Evolutionary conservation across 2,797 vertebrate genomes (phyloP).

Genomic region (Oreochromis mossambicus): DNA sequence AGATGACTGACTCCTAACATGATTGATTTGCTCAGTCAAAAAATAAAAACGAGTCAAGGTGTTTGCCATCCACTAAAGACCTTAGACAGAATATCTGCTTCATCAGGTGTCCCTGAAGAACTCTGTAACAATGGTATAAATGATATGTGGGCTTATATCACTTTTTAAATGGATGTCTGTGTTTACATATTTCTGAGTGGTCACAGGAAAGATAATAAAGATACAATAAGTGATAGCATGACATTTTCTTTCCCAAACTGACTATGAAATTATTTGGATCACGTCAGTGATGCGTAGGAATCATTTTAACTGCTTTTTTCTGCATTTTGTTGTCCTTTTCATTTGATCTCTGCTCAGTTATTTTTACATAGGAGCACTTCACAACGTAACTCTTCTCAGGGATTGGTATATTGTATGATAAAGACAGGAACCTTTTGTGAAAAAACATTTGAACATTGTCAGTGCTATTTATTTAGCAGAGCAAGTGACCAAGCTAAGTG

Average conservation of each 20-base stretch:
- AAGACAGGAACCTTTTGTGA: not conserved
- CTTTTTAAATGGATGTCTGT: not conserved
- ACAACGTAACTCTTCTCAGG: not conserved
- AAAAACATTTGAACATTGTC: not conserved
- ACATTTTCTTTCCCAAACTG: not conserved
- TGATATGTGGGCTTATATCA: conserved; percentile 39
- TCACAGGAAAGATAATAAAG: not conserved
- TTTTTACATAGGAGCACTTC: not conserved
- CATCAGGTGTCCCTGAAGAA: conserved; percentile 50
- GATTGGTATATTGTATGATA: not conserved
- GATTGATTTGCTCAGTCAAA: conserved; percentile 80
- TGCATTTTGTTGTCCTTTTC: not conserved
- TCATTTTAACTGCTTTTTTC: not conserved
- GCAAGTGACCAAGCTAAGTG: not conserved
- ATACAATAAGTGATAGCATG: not conserved
- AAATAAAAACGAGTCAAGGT: conserved; percentile 77
- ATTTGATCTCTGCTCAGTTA: not conserved
- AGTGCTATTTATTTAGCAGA: not conserved
- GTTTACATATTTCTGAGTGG: not conserved
- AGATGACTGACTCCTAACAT: conserved; percentile 86
- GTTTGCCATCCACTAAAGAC: conserved; percentile 43
- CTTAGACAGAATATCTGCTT: conserved; percentile 44
- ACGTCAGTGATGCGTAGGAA: not conserved
- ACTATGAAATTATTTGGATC: not conserved
- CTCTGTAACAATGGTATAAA: conserved; percentile 42